These are phyloP conservation scores for Paedocypris micromegethes DNA, from an alignment of 2,797 vertebrate species.

Conservation along the genomic window DNA sequence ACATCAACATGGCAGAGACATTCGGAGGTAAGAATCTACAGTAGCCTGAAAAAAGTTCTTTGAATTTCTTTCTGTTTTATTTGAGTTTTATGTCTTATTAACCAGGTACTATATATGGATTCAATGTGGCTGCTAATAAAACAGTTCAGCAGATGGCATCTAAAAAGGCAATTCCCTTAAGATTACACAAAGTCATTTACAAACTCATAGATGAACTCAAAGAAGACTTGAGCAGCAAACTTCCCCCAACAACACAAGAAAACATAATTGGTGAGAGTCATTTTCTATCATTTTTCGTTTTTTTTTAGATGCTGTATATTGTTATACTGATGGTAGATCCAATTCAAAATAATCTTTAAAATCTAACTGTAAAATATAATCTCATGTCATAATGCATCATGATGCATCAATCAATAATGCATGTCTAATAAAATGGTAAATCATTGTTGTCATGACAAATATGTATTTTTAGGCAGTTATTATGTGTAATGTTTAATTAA, in stretches of 20 bases:
- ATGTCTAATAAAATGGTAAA: too few relatives aligned
- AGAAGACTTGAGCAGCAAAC: slow-evolving; percentile 73
- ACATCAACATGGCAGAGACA: slow-evolving; percentile 78
- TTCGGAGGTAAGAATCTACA: slow-evolving; percentile 72
- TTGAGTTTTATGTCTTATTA: slow-evolving; percentile 2
- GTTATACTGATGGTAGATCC: too few relatives aligned
- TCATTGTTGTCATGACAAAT: too few relatives aligned
- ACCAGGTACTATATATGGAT: slow-evolving; percentile 84
- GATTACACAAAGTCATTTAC: slow-evolving; percentile 84
- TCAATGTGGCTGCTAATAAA: slow-evolving; percentile 75
- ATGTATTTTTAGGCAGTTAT: too few relatives aligned
- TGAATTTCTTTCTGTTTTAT: not conserved
- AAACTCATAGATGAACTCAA: slow-evolving; percentile 84
- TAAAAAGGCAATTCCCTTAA: slow-evolving; percentile 73
- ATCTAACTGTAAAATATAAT: too few relatives aligned
- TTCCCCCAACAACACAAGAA: slow-evolving; percentile 62
- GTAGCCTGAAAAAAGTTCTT: not conserved
- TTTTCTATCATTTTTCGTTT: not conserved
- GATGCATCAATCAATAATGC: too few relatives aligned
- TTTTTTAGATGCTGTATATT: not conserved
- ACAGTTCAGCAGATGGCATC: slow-evolving; percentile 72
- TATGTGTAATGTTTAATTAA: not conserved
- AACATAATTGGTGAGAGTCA: slow-evolving; percentile 70
- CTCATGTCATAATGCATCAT: too few relatives aligned
- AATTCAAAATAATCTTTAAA: too few relatives aligned